phyloP scores from a whole-genome alignment of 2,797 vertebrate genomes.

The Phylloscopus collybita region DNA sequence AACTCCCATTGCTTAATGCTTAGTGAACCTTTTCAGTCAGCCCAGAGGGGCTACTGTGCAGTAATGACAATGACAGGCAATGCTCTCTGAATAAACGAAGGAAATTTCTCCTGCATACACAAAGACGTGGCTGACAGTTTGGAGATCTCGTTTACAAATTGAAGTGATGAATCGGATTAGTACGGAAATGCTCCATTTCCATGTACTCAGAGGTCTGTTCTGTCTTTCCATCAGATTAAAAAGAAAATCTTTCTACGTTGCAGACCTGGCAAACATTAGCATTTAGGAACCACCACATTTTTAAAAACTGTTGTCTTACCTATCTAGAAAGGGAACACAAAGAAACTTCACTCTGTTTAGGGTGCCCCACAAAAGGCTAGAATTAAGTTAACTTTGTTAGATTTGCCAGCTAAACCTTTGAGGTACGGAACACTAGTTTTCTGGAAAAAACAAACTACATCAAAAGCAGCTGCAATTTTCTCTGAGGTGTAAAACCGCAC shows the following conservation, averaged over 20 bases:
- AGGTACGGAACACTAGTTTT: background rate
- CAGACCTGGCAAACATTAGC: slow-evolving; percentile 81
- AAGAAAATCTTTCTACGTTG: slow-evolving; percentile 66
- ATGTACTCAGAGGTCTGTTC: slow-evolving; percentile 65
- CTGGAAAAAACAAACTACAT: background rate
- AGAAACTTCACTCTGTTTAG: slow-evolving; percentile 69
- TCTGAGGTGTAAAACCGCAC: slow-evolving; percentile 28
- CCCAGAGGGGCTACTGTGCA: slow-evolving; percentile 65
- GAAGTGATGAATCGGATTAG: slow-evolving; percentile 61
- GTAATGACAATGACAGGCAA: slow-evolving; percentile 61
- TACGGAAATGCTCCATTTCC: slow-evolving; percentile 23
- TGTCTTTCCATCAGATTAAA: slow-evolving; percentile 78
- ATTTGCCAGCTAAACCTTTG: slow-evolving; percentile 26
- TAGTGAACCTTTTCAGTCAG: slow-evolving; percentile 56
- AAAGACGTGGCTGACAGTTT: slow-evolving; percentile 49
- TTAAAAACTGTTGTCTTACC: slow-evolving; percentile 64
- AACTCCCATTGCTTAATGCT: slow-evolving; percentile 44
- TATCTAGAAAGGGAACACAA: slow-evolving; percentile 67
- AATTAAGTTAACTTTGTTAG: slow-evolving; percentile 60
- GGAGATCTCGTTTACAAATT: slow-evolving; percentile 56
- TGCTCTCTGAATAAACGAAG: slow-evolving; percentile 61
- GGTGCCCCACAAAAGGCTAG: slow-evolving; percentile 55
- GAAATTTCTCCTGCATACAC: slow-evolving; percentile 49
- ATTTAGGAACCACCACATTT: slow-evolving; percentile 75
- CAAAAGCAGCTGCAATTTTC: slow-evolving; percentile 22